Percentiles rank a stretch among this genome's conserved stretches.
Evolutionary conservation across 2,888 invertebrate genomes (phyloP).

Genomic region (Dascillus cervinus): DNA sequence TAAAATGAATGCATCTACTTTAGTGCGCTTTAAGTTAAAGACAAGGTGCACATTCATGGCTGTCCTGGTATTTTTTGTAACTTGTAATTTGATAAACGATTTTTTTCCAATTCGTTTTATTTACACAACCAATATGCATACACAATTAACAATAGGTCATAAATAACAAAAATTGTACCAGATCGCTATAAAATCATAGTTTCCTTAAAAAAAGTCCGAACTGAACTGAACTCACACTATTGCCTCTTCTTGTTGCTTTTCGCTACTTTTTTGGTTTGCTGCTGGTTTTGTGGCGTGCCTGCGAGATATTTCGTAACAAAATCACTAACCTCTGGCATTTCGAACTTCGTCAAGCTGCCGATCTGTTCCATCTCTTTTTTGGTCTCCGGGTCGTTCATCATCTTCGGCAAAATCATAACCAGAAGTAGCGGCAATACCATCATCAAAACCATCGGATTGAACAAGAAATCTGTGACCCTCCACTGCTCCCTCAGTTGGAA

Average conservation of each 20-base stretch:
- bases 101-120: too few species aligned
- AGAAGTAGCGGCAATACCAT: conserved; percentile 89
- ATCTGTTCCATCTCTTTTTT: conserved; percentile 92
- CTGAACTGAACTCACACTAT: too few species aligned
- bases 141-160: too few species aligned
- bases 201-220: too few species aligned
- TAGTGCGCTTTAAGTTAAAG: too few species aligned
- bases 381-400: conserved; percentile 97
- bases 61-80: too few species aligned
- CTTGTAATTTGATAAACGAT: too few species aligned
- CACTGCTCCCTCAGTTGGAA: conserved; percentile 95
- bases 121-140: too few species aligned
- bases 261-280: conserved; percentile 28
- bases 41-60: too few species aligned
- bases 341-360: conserved; percentile 71
- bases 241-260: conserved; percentile 33
- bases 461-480: conserved; percentile 92
- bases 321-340: conserved; percentile 94
- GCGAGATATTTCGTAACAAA: conserved; percentile 82
- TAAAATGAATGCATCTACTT: too few species aligned
- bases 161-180: too few species aligned
- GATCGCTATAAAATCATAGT: too few species aligned
- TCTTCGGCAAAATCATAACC: conserved; percentile 88
- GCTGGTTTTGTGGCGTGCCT: conserved; percentile 49
- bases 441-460: conserved; percentile 97